Evolutionary conservation across 2,888 invertebrate genomes (phyloP).

Genomic region (Cephus rjabovi): DNA sequence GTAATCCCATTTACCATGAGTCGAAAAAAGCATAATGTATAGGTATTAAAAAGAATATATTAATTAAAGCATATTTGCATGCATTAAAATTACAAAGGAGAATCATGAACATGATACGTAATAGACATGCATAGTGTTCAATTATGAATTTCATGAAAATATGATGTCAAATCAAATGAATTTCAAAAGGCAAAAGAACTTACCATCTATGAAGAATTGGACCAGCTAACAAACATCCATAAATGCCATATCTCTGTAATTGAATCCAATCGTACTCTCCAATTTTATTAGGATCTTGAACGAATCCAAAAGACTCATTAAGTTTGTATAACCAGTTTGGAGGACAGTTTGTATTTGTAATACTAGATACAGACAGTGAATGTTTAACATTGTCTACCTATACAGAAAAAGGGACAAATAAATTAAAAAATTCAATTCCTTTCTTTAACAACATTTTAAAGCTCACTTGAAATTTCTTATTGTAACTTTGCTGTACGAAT

Average conservation of each 20-base stretch:
- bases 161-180: not conserved
- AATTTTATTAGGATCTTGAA: constrained; percentile 24
- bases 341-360: not conserved
- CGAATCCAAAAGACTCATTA: constrained; percentile 34
- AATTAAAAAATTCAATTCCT: not conserved
- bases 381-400: not conserved
- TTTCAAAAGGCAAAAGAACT: constrained; percentile 18
- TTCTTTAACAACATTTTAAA: not conserved
- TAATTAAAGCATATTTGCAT: not conserved
- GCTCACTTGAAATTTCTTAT: constrained; percentile 76
- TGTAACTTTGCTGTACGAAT: constrained; percentile 81
- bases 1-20: not conserved
- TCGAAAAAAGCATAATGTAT: not conserved
- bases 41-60: not conserved
- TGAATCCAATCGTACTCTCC: constrained; percentile 52
- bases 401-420: not conserved
- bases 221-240: constrained; percentile 55
- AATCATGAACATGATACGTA: not conserved
- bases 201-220: constrained; percentile 57
- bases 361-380: constrained; percentile 10
- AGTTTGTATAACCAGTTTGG: constrained; percentile 27
- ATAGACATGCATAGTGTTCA: not conserved
- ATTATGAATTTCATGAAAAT: not conserved
- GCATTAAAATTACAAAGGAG: not conserved
- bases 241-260: constrained; percentile 54